Conservation (phyloP, 2,888 invertebrate genomes). For the Folsomia manolachei region DNA sequence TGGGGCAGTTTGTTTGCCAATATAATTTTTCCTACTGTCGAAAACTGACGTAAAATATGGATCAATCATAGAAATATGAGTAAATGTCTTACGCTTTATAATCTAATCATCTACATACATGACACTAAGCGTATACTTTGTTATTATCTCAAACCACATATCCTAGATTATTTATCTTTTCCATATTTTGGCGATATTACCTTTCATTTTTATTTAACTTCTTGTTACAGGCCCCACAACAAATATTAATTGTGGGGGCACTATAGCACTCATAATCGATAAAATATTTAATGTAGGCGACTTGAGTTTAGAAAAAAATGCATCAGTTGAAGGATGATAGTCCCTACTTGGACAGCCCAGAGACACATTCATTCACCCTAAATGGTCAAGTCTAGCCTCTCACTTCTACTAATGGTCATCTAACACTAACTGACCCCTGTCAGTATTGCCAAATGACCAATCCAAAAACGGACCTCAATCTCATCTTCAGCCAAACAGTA, state of each 20-base stretch:
- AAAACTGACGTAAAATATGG: no score
- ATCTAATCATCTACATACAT: no score
- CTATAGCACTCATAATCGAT: neutral
- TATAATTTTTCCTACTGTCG: neutral
- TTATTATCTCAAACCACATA: no score
- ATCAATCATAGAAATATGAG: no score
- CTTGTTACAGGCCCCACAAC: neutral
- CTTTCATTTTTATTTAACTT: neutral
- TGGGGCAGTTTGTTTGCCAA: no score
- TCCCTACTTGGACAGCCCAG: neutral
- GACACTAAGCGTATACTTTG: no score
- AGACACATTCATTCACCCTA: neutral
- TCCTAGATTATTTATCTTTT: neutral
- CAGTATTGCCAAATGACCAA: neutral
- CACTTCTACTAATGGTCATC: no score
- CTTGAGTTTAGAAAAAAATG: neutral
- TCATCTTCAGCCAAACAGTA: neutral
- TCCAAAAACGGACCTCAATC: neutral
- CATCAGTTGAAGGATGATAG: no score
- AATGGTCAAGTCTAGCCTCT: neutral
- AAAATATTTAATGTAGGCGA: neutral
- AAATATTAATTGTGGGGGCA: neutral
- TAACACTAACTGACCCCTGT: neutral
- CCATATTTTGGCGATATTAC: neutral
- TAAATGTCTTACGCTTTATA: no score